Evolutionary conservation across 2,797 vertebrate species (phyloP), one percentile per base, ranked within the genome.

Genomic region (Neostethus bicornis): DNA sequence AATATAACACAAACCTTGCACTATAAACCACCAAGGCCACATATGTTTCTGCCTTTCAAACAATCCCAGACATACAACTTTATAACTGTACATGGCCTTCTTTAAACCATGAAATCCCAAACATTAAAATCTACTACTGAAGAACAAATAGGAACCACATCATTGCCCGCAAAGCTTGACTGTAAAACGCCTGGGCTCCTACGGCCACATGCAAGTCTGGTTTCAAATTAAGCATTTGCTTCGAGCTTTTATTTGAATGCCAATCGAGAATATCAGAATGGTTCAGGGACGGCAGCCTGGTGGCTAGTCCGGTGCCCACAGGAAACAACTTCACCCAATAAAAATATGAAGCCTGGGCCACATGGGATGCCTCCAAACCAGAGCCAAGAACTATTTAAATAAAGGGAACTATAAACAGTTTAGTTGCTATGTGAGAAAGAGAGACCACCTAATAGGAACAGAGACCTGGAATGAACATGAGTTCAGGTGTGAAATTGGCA

Each of bases 241-340:
- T 12, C 64, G 77, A 74, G 51, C 62, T 66, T 81, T 64, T 69
- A 59, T 84, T 77, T 19, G 1, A 59, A 59, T 62, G 80, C 77
- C 81, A 83, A 66, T 67, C 39, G n/a, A 44, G 50, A 66, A 67
- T 58, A 65, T 74, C 70, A 69, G 58, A 70, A 46, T 12, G 28
- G 62, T 66, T 42, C 68, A 10, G 12, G 50, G 62, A 77, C 9
- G 53, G 67, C 65, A 25, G 43, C 64, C 71, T 34, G 63, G 59
- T 61, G 72, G 48, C 47, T 45, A 37, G 37, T 13, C 56, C 4
- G 13, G 59, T 63, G 62, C 74, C 77, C 71, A 70, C 73, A 83
- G 85, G 83, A 87, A 86, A 82, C 62, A 45, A 85, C 82, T 73
- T 86, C 75, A 81, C 57, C 73, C 73, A 69, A 57, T 81, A 81